Evolutionary conservation across 2,888 invertebrate genomes (phyloP).

Genomic region (Acanthopleura granulata): DNA sequence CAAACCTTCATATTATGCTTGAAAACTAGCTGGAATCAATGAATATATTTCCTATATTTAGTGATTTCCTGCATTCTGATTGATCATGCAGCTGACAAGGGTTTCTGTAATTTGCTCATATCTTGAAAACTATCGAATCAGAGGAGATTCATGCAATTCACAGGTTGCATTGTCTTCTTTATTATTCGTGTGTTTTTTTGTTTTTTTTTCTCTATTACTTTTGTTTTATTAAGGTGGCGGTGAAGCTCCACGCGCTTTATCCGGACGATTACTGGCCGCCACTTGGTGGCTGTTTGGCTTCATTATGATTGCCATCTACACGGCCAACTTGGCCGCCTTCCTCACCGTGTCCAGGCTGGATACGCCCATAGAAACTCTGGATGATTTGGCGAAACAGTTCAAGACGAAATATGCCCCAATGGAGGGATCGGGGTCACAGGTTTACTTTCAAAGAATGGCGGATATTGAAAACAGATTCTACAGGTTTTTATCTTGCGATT

Average conservation of each 20-base stretch:
- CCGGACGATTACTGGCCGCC: slow-evolving; percentile 93
- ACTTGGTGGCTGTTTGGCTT: slow-evolving; percentile 99
- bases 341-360: slow-evolving; percentile 91
- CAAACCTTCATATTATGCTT: no score
- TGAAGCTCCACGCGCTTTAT: slow-evolving; percentile 82
- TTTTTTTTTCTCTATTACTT: no score
- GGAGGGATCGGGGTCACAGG: slow-evolving; percentile 89
- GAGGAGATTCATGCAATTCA: no score
- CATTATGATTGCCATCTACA: slow-evolving; percentile 98
- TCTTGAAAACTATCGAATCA: no score
- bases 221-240: slow-evolving; percentile 61
- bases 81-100: no score
- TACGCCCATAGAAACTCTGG: slow-evolving; percentile 90
- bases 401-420: slow-evolving; percentile 96
- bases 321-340: slow-evolving; percentile 97
- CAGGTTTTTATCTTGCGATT: slow-evolving; percentile 74
- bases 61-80: no score
- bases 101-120: no score
- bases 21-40: no score
- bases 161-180: no score
- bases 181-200: no score
- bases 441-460: slow-evolving; percentile 96
- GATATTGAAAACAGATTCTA: slow-evolving; percentile 95
- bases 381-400: slow-evolving; percentile 95
- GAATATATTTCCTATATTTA: no score